Percentiles rank a stretch among this genome's conserved stretches.
These are phyloP conservation scores for Litocranius walleri DNA, from an alignment of 2,113 vertebrate species.

Conservation along the genomic window DNA sequence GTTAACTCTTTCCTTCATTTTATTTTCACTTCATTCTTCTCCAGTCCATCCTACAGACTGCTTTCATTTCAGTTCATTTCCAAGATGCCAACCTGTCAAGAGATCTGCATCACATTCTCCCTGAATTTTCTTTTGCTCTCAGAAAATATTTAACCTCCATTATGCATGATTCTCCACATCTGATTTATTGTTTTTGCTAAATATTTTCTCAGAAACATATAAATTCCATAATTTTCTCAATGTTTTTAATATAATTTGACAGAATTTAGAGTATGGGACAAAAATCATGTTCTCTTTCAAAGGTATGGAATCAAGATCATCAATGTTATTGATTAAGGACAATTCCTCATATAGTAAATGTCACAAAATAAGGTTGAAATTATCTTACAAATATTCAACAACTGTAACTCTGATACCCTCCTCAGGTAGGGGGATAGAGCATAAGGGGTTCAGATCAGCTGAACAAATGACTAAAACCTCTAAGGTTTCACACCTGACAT, in stretches of 20 bases:
- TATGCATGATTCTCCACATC: not conserved
- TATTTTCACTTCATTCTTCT: not conserved
- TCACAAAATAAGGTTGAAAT: not conserved
- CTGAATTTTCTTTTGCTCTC: not conserved
- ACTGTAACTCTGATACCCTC: not conserved
- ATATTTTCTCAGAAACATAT: not conserved
- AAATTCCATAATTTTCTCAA: not conserved
- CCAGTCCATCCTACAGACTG: not conserved
- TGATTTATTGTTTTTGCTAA: not conserved
- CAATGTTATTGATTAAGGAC: not conserved
- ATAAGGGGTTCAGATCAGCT: not conserved
- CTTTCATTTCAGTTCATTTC: not conserved
- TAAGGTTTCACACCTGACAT: not conserved
- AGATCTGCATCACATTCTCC: not conserved
- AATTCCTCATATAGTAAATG: not conserved
- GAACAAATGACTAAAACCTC: not conserved
- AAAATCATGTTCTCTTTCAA: not conserved
- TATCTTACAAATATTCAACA: not conserved
- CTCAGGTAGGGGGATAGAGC: not conserved
- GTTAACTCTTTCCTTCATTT: not conserved
- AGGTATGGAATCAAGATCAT: not conserved
- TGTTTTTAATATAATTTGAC: not conserved
- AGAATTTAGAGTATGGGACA: not conserved
- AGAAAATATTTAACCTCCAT: not conserved
- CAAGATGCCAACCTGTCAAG: not conserved